Percentiles rank a stretch among this genome's conserved stretches.
Conservation (phyloP, 1,140 invertebrate species). For the Caenorhabditis brenneri region DNA sequence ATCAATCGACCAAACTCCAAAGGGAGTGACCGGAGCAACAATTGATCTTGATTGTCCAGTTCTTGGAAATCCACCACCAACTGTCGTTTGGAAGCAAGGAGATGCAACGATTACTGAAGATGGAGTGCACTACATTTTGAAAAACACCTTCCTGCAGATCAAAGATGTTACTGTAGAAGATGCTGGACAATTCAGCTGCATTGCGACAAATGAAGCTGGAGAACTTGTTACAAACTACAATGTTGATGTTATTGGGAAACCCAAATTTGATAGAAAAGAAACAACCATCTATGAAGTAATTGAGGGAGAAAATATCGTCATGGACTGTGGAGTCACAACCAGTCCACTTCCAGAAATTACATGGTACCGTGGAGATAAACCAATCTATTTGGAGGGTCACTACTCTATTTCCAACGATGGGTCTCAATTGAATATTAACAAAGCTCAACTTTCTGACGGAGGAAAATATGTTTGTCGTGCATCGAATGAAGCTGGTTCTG, state of each 20-base stretch:
- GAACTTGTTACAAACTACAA: slow-evolving; percentile 72
- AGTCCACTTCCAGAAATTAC: slow-evolving; percentile 51
- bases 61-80: slow-evolving; percentile 72
- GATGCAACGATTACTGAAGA: not conserved
- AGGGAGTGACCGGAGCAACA: slow-evolving; percentile 64
- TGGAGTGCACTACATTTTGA: not conserved
- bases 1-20: slow-evolving; percentile 67
- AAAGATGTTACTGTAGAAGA: slow-evolving; percentile 67
- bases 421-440: slow-evolving; percentile 68
- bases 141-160: slow-evolving; percentile 45
- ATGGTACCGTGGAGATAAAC: slow-evolving; percentile 64
- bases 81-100: slow-evolving; percentile 62
- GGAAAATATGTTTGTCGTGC: slow-evolving; percentile 73
- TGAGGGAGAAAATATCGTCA: slow-evolving; percentile 54
- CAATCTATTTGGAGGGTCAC: slow-evolving; percentile 59
- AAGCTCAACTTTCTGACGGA: slow-evolving; percentile 66
- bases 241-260: slow-evolving; percentile 74
- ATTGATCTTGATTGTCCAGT: slow-evolving; percentile 73
- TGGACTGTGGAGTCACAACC: slow-evolving; percentile 49
- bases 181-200: slow-evolving; percentile 73
- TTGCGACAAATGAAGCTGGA: slow-evolving; percentile 75
- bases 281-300: slow-evolving; percentile 65
- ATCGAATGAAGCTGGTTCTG: slow-evolving; percentile 72
- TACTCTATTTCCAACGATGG: slow-evolving; percentile 60
- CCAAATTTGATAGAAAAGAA: slow-evolving; percentile 67